Conservation (phyloP, 2,888 invertebrate species). For the Zygaena filipendulae region DNA sequence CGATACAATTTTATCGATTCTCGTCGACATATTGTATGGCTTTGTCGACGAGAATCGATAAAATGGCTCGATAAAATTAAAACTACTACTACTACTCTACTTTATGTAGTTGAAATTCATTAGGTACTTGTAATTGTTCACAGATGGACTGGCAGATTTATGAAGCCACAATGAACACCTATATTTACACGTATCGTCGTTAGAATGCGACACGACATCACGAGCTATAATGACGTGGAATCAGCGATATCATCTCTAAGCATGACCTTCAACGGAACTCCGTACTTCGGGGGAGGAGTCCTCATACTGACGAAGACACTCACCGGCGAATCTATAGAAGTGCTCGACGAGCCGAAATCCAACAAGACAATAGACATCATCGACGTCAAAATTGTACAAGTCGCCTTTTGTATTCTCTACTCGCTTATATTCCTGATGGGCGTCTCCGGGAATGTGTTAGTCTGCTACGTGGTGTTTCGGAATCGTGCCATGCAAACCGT, state of each 20-base stretch:
- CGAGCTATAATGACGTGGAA: constrained; percentile 25
- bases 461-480: constrained; percentile 86
- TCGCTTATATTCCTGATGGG: constrained; percentile 83
- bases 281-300: constrained; percentile 39
- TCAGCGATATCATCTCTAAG: constrained; percentile 24
- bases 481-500: constrained; percentile 93
- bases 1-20: no score
- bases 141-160: constrained; percentile 49
- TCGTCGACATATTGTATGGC: no score
- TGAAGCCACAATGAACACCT: constrained; percentile 8
- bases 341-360: constrained; percentile 48
- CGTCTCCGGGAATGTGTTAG: constrained; percentile 84
- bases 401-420: constrained; percentile 80
- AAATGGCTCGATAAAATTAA: no score
- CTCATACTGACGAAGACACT: constrained; percentile 51
- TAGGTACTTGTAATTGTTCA: no score
- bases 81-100: no score
- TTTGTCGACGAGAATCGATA: no score
- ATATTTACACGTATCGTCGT: not conserved
- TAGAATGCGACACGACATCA: constrained; percentile 31
- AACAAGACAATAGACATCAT: constrained; percentile 69
- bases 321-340: constrained; percentile 48
- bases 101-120: no score
- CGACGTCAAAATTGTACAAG: constrained; percentile 74
- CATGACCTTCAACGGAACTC: constrained; percentile 45